A percentile compares a stretch with the other conserved stretches of the same genome.
Conservation (phyloP, 1,140 invertebrate genomes). For the Ylistrum balloti region DNA sequence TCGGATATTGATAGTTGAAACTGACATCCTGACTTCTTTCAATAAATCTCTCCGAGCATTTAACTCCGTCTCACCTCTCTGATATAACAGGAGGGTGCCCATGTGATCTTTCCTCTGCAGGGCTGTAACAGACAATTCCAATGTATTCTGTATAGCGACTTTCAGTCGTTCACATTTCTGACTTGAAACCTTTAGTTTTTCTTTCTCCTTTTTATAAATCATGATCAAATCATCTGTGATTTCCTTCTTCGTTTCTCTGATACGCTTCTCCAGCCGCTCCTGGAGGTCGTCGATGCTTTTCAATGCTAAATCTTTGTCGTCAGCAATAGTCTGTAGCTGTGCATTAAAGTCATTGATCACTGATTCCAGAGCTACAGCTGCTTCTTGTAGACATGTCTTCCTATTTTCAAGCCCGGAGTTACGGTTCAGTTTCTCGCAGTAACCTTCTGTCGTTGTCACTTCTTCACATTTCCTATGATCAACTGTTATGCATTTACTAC, state of each 20-base stretch:
- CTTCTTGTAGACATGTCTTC: too few species aligned
- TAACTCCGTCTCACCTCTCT: background rate
- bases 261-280: background rate
- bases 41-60: background rate
- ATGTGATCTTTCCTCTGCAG: background rate
- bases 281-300: background rate
- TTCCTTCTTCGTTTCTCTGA: constrained; percentile 21
- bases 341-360: too few species aligned
- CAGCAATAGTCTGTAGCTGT: too few species aligned
- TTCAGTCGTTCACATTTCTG: background rate
- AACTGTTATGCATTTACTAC: constrained; percentile 44
- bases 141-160: background rate
- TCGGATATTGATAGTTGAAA: background rate
- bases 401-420: too few species aligned
- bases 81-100: background rate
- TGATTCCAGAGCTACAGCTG: too few species aligned
- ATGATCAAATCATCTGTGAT: background rate
- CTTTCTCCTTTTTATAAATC: background rate
- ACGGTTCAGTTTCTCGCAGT: too few species aligned
- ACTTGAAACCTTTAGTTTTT: background rate
- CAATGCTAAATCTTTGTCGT: too few species aligned
- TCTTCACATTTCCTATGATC: constrained; percentile 50
- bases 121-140: background rate
- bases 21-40: background rate
- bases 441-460: constrained; percentile 45